phyloP scores from a whole-genome alignment of 2,797 vertebrate genomes.

The Oreortyx pictus region DNA sequence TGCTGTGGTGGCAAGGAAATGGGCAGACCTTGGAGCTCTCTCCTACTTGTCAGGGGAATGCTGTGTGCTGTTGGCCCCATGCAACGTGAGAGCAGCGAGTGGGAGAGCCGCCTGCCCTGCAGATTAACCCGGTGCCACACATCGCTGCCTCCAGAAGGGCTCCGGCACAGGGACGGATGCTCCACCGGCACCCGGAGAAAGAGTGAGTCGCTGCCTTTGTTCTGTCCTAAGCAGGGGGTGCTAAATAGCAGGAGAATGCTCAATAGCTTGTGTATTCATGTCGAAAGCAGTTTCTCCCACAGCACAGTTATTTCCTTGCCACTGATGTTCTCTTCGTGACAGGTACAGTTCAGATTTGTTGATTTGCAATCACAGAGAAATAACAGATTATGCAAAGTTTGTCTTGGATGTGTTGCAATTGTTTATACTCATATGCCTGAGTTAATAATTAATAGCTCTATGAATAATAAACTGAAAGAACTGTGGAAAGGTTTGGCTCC shows the following conservation, averaged over 20 bases:
- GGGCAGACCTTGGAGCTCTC: constrained; percentile 32
- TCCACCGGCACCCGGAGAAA: background rate
- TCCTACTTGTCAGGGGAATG: constrained; percentile 58
- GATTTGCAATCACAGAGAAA: background rate
- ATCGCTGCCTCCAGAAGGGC: background rate
- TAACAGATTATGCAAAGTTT: background rate
- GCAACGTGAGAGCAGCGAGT: constrained; percentile 54
- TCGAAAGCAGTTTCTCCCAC: background rate
- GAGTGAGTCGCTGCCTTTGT: constrained; percentile 59
- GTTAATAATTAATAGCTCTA: constrained; percentile 20
- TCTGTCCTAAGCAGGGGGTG: background rate
- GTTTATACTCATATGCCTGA: background rate
- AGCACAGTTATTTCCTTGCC: background rate
- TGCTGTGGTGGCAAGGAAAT: background rate
- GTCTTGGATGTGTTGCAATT: background rate
- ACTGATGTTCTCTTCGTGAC: background rate
- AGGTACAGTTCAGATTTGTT: background rate
- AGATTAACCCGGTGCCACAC: constrained; percentile 35
- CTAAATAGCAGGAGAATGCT: background rate
- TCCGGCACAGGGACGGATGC: background rate
- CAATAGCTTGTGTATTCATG: background rate
- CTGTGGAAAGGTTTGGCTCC: background rate
- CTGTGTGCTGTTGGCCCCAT: background rate
- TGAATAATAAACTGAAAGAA: constrained; percentile 2
- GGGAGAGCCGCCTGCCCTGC: constrained; percentile 17